Evolutionary conservation across 1,140 invertebrate genomes (phyloP).

Genomic region (Zeugodacus cucurbitae): DNA sequence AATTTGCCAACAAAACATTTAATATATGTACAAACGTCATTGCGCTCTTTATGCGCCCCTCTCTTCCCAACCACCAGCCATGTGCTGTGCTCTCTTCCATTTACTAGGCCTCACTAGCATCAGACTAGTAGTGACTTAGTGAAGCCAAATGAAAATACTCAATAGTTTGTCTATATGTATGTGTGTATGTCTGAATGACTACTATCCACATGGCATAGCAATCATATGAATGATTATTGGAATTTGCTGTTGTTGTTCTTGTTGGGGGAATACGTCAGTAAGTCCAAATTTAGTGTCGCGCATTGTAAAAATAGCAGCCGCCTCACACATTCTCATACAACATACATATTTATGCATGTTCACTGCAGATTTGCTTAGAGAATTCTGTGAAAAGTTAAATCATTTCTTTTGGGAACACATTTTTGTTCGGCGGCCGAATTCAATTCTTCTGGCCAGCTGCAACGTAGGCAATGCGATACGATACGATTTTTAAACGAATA

Average conservation of each 20-base stretch:
- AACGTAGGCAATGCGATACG: not conserved
- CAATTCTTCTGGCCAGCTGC: not conserved
- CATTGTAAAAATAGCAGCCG: not conserved
- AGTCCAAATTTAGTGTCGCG: not conserved
- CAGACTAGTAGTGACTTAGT: not conserved
- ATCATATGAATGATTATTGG: not conserved
- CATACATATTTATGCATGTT: not conserved
- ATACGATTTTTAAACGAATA: not conserved
- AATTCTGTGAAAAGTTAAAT: not conserved
- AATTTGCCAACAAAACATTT: conserved; percentile 4
- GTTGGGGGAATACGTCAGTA: conserved; percentile 6
- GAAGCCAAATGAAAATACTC: not conserved
- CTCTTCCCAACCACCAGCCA: not conserved
- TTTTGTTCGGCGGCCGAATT: too few relatives aligned
- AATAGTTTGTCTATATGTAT: not conserved
- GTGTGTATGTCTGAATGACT: too few relatives aligned
- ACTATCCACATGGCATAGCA: not conserved
- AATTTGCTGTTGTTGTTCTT: not conserved
- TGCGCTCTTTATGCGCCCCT: not conserved
- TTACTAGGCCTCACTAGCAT: not conserved
- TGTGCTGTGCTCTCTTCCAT: not conserved
- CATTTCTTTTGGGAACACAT: not conserved
- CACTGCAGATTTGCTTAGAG: not conserved
- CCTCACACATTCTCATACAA: not conserved
- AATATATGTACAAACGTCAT: not conserved